Conservation (phyloP, 2,888 invertebrate species). For the Aporophyla lueneburgensis region DNA sequence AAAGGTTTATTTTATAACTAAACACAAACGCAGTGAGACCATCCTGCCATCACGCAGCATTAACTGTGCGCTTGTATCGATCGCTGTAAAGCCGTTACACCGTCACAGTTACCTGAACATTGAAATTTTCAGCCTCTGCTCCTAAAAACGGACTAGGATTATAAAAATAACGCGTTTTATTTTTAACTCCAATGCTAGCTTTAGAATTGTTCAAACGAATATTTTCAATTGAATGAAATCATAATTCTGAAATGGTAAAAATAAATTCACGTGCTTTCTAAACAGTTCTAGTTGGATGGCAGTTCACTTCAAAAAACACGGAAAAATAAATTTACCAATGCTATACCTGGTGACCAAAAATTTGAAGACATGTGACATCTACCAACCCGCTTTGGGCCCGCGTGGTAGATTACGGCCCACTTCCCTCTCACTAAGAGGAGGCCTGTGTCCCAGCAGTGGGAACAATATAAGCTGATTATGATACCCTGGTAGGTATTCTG, state of each 20-base stretch:
- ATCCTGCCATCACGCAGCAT: constrained; percentile 38
- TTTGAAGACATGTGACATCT: no score
- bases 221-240: background rate
- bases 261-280: background rate
- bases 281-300: no score
- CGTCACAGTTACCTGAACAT: constrained; percentile 53
- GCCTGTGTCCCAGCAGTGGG: no score
- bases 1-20: constrained; percentile 4
- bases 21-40: constrained; percentile 12
- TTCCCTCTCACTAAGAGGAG: no score
- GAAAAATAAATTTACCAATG: no score
- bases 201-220: background rate
- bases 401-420: no score
- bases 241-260: background rate
- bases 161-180: constrained; percentile 29
- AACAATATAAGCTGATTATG: no score
- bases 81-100: constrained; percentile 27
- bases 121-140: constrained; percentile 3
- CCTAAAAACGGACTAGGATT: constrained; percentile 36
- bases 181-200: background rate
- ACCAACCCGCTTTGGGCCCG: no score
- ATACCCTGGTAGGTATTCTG: no score
- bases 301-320: background rate
- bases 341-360: no score
- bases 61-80: constrained; percentile 38